Base-by-base conservation (phyloP, 2,888 invertebrate genomes). In the Drosophila sordidapex region DNA sequence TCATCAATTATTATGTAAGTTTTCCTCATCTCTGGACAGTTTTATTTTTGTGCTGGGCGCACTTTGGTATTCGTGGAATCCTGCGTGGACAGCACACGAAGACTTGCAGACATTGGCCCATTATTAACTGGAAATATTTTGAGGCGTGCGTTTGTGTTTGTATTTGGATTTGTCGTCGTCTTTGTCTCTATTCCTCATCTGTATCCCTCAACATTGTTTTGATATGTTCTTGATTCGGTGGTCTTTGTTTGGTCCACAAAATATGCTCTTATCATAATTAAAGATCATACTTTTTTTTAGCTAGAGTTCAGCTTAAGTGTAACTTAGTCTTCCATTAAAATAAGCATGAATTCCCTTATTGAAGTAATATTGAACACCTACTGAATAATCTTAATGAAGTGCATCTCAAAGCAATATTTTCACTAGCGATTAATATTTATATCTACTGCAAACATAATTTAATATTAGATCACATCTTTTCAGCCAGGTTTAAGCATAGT, bases 1-100 rank as follows among this genome's bases (percentile, higher is more conserved):
- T 86, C 87, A 87, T 90, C 90, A 90, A 90, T 90, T 87, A 87
- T 87, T 87, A 90, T 90, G 83, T 90, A 90, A 87, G 87, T 82
- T 83, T 64, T 74, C 70, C 81, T 67, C 83, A 65, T 73, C 60
- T 70, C n/a, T 36, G 46, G 43, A 57, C 43, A 57, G 43, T 58
- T 67, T 62, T 56, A 59, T 73, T 57, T 65, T 48, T 21, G 51
- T 36, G 11, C 13, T 48, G 48, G 65, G 40, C 70, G 67, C 70
- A 70, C 70, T 59, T 76, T 56, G 72, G 70, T 60, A 78, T 86
- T 86, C 85, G 83, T 86, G 86, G 85, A 86, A 86, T 83, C 80
- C 69, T 60, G 60, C 71, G 68, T 79, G 76, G 73, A 59, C 70
- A 74, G 65, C 74, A 63, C 77, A 75, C 70, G 69, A 51, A 36